Base-by-base conservation (phyloP, 2,113 vertebrate species). In the Microcebus lehilahytsara region DNA sequence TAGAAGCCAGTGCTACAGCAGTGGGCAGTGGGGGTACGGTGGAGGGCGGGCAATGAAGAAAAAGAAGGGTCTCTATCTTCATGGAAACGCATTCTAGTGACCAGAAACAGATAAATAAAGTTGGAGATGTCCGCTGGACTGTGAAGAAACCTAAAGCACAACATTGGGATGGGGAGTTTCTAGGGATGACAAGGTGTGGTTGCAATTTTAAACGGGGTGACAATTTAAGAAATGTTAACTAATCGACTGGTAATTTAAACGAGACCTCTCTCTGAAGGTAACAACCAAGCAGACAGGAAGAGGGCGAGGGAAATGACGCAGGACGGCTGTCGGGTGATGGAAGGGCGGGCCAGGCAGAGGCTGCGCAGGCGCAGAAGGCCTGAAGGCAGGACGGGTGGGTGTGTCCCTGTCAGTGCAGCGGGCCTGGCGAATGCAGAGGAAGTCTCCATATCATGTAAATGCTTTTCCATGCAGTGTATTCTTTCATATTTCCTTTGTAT, bases 361-460 rank as follows among this genome's bases (percentile, higher is more conserved):
- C 7, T 17, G 14, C 9, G 11, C 62, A 79, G 37, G 32, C 9
- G 40, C 25, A 10, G 11, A 4, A 20, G 12, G 37, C 40, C 37
- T 3, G 1, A 9, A 17, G 66, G 51, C 14, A 1, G 42, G 12
- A 6, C 25, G 69, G 69, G 19, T 32, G 69, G 49, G 20, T 27
- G 25, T 78, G 27, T 46, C 27, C 3, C 0, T 0, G 22, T 46
- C 40, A 13, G 22, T 2, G 25, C 14, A 7, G 17, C 53, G 37
- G 14, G 27, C 10, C 0, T 4, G 23, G 66, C 2, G 16, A 56
- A 37, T 49, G 16, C 60, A 10, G 23, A 67, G 12, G 2, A 42
- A 90, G 19, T 30, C 19, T 23, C 23, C 14, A 0, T 30, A 32
- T 40, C 14, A 9, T 60, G 42, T 60, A 88, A 88, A 56, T 58